These are phyloP conservation scores for Aix galericulata DNA, from an alignment of 2,113 vertebrate species.

Conservation along the genomic window DNA sequence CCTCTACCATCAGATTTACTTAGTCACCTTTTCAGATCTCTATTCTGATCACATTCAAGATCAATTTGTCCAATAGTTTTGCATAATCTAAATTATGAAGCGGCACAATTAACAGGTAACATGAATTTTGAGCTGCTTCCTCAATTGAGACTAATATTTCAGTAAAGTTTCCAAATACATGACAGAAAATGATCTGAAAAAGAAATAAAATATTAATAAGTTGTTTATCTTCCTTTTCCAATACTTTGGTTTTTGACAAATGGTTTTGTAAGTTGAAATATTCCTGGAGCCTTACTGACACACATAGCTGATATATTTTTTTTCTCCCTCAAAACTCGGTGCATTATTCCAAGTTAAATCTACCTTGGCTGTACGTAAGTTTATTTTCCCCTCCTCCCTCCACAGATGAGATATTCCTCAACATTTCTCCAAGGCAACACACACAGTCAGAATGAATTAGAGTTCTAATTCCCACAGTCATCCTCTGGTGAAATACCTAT, in stretches of 20 bases:
- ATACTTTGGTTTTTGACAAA: slow-evolving; percentile 24
- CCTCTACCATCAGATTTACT: not conserved
- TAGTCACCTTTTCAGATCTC: not conserved
- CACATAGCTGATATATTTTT: not conserved
- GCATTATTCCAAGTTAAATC: not conserved
- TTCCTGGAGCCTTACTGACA: not conserved
- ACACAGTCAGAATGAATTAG: not conserved
- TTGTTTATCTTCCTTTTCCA: not conserved
- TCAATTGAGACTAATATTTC: not conserved
- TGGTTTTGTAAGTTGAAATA: not conserved
- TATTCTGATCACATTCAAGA: not conserved
- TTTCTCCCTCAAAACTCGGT: not conserved
- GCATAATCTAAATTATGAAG: not conserved
- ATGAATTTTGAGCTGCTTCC: not conserved
- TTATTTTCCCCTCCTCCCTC: not conserved
- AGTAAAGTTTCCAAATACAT: not conserved
- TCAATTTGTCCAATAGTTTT: not conserved
- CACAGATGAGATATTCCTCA: not conserved
- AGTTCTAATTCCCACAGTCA: not conserved
- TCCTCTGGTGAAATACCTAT: not conserved
- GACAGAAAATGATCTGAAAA: not conserved
- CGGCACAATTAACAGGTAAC: not conserved
- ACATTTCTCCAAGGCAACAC: not conserved
- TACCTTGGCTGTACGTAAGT: not conserved
- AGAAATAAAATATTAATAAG: slow-evolving; percentile 8